Percentiles rank a stretch among this genome's conserved stretches.
Evolutionary conservation across 2,113 vertebrate species (phyloP).

Genomic region (Dicerorhinus sumatrensis): DNA sequence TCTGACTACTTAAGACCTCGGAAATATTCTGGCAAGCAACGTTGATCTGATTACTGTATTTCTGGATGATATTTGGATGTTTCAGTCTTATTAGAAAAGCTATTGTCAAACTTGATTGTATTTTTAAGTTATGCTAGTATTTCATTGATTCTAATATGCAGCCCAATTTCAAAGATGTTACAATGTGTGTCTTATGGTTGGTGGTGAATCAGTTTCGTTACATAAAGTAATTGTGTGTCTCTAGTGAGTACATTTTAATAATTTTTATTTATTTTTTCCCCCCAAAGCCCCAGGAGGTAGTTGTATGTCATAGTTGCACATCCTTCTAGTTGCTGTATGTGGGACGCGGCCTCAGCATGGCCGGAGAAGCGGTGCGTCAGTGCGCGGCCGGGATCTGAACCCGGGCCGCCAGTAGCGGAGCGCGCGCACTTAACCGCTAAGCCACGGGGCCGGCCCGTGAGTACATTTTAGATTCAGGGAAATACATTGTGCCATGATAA

Average conservation of each 20-base stretch:
- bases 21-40: background rate
- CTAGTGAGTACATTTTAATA: background rate
- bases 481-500: background rate
- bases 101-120: background rate
- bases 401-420: no score
- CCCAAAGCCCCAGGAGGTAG: no score
- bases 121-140: background rate
- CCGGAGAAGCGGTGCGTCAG: no score
- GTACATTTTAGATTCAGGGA: background rate
- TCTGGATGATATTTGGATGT: background rate
- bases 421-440: no score
- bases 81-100: background rate
- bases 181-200: background rate
- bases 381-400: no score
- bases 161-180: background rate
- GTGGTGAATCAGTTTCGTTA: background rate
- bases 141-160: background rate
- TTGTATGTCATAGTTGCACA: no score
- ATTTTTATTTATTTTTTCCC: no score
- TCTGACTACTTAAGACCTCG: background rate
- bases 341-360: no score
- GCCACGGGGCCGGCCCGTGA: no score
- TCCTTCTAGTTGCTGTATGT: no score
- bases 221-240: background rate
- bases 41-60: background rate